Evolutionary conservation across 2,888 invertebrate genomes (phyloP).

Genomic region (Penaeus monodon): DNA sequence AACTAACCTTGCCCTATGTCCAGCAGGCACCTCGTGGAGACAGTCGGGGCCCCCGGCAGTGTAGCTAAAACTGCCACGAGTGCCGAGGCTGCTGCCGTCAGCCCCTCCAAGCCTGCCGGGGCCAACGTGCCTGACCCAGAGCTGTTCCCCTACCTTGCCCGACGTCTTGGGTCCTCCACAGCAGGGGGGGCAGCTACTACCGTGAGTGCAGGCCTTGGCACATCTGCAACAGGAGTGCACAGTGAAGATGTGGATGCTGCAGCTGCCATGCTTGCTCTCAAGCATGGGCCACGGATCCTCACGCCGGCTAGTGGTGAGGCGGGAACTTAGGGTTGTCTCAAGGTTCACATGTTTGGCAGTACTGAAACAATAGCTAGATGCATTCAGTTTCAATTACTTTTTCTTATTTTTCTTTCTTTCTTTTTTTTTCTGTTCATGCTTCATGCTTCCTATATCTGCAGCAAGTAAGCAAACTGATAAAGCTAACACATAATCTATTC

Average conservation of each 20-base stretch:
- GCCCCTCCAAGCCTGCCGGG: conserved; percentile 40
- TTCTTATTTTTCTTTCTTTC: no score
- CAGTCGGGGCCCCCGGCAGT: conserved; percentile 33
- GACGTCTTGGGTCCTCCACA: conserved; percentile 72
- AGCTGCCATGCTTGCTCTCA: conserved; percentile 88
- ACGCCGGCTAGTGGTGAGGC: conserved; percentile 67
- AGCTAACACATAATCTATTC: not conserved
- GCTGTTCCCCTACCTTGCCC: conserved; percentile 86
- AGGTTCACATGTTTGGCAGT: no score
- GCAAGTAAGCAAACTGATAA: not conserved
- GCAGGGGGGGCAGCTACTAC: conserved; percentile 73
- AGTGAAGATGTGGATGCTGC: conserved; percentile 80
- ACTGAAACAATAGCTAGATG: no score
- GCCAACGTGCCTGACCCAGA: conserved; percentile 77
- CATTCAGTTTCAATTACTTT: no score
- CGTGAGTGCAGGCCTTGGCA: conserved; percentile 67
- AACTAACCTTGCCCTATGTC: not conserved
- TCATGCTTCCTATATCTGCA: no score
- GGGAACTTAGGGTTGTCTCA: not conserved
- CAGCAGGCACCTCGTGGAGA: conserved; percentile 17
- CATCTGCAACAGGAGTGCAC: conserved; percentile 66
- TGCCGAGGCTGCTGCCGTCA: conserved; percentile 69
- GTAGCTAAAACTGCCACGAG: conserved; percentile 20
- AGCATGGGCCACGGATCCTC: conserved; percentile 83
- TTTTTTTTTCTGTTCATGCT: no score